Base-by-base conservation (phyloP, 2,113 vertebrate genomes). In the Microtus richardsoni region DNA sequence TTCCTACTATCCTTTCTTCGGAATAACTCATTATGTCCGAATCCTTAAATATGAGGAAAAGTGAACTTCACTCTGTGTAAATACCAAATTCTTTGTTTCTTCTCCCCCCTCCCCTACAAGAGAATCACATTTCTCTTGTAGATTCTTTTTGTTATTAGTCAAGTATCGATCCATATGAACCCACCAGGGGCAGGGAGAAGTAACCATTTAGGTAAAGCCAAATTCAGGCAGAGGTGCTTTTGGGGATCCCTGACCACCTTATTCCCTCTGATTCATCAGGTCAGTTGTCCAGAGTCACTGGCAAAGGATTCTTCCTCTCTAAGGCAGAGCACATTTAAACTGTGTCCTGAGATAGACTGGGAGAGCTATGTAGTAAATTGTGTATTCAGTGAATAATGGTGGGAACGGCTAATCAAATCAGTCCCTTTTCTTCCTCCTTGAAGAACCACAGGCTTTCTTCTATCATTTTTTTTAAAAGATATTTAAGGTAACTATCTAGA, bases 21-120 rank as follows among this genome's bases (percentile, higher is more conserved):
- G 73, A 91, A 60, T 91, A 68, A 88, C 8, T 36, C 64, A 84
- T 71, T 87, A 78, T 79, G 91, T 83, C 62, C 47, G 94, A 64
- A 47, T 86, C 12, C 60, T 88, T 96, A 44, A 30, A 78, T n/a
- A 8, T 62, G 47, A 85, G 70, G 68, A 85, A 77, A 62, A 66
- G 30, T 80, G 4, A 60, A 30, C 77, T 5, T 71, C 85, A 33
- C 49, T 49, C 47, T 82, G 4, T 30, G 3, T 58, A 85, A 64
- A 22, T 84, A 85, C 47, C 60, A 44, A 70, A 39, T 90, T 12
- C 12, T 87, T 89, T 85, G 22, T 78, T 66, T 94, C 78, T 36
- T 75, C 58, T 58, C 58, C 58, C 58, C 19, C 19, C 21, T 58
- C 19, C 19, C 19, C 58, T 58, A 58, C 54, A 58, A 58, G 54